Evolutionary conservation across 1,140 invertebrate species (phyloP), one percentile per base, ranked within the genome.

Genomic region (Drosophila novamexicana): DNA sequence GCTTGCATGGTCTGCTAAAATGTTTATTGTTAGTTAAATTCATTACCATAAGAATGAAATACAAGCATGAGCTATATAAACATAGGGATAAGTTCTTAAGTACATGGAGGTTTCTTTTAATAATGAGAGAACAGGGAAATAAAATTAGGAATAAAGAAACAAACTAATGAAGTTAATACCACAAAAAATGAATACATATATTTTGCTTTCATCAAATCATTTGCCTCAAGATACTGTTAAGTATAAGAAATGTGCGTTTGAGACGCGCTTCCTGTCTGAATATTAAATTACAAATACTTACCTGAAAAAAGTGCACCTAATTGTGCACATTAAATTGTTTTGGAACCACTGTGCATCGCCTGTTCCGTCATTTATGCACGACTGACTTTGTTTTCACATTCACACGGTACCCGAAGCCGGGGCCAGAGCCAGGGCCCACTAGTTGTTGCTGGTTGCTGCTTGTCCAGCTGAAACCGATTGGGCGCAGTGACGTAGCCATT

Each of bases 311-410:
- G 22, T 61, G 45, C 45, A 49, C 3, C 9, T 7, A 18, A 10
- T 49, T 1, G 1, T 5, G 1, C 8, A 45, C 14, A 50, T 6
- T 18, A 61, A 49, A 62, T 57, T 1, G 42, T 0, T 37, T 22
- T 61, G 7, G 6, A 16, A 66, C 79, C 83, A 88, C 56, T 79
- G 71, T 88, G 61, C 71, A 72, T 74, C 49, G 84, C 71, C 77
- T 81, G 84, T 77, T 77, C 77, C 74, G 70, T 89, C 84, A 89
- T 88, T 89, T 89, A 88, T 89, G 84, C 84, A 90, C 80, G 84
- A 90, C 84, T 89, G 84, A 89, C 84, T 89, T 89, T 89, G 84
- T 89, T 89, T 89, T 83, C 68, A 89, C 84, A 90, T 89, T 89
- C 84, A 89, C 84, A 89, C 84, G 84, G 84, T 89, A 82, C 79